phyloP scores from a whole-genome alignment of 2,888 invertebrate species.

The Agelastica alni region DNA sequence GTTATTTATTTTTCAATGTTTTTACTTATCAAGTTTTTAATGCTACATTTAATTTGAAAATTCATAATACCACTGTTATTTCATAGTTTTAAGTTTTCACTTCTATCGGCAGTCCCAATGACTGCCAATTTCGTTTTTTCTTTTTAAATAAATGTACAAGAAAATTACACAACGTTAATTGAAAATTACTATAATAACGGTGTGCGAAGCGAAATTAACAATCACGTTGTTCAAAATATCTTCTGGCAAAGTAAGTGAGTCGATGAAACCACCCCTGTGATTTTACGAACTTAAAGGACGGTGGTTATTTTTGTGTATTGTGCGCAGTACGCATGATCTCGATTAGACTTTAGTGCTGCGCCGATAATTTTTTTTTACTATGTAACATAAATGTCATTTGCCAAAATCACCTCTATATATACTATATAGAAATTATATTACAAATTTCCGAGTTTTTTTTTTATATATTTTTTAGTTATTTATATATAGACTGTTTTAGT shows the following conservation, averaged over 20 bases:
- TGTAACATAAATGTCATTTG: conserved; percentile 60
- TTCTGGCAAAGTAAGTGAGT: conserved; percentile 5
- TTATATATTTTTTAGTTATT: conserved; percentile 46
- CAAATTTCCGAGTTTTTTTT: conserved; percentile 24
- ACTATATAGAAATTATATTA: conserved; percentile 40
- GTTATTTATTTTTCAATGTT: too few species aligned
- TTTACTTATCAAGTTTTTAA: too few species aligned
- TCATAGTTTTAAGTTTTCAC: too few species aligned
- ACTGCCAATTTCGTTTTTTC: too few species aligned
- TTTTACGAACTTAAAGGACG: conserved; percentile 19
- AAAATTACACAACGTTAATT: too few species aligned
- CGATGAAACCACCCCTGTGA: conserved; percentile 35
- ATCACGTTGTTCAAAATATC: conserved; percentile 1
- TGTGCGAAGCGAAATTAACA: too few species aligned
- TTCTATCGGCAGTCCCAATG: too few species aligned
- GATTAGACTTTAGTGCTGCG: conserved; percentile 47
- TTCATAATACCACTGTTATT: too few species aligned
- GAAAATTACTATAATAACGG: too few species aligned
- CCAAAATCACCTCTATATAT: conserved; percentile 56
- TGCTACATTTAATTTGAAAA: too few species aligned
- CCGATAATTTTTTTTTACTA: conserved; percentile 55
- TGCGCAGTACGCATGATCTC: conserved; percentile 52
- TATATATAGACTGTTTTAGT: conserved; percentile 26
- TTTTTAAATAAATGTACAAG: too few species aligned
- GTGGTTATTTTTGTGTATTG: conserved; percentile 31